Evolutionary conservation across 2,113 vertebrate species (phyloP).

Genomic region (Perca fluviatilis): DNA sequence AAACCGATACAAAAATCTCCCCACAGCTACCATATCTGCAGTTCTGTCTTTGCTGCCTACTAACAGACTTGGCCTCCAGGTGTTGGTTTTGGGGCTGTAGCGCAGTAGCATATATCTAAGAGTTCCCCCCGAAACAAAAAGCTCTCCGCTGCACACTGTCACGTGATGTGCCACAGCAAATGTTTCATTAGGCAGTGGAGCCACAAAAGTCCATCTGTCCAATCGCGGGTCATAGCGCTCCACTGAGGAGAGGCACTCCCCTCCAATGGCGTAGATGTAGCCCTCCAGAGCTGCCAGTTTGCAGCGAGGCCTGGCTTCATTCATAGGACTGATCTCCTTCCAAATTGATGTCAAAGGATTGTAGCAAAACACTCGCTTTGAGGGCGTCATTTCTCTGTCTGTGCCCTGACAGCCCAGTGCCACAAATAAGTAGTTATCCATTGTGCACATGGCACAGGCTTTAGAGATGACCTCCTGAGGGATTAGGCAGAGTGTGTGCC

Average conservation of each 20-base stretch:
- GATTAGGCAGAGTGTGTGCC: constrained; percentile 85
- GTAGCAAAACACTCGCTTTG: constrained; percentile 93
- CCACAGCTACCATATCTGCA: constrained; percentile 84
- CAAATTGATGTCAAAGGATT: constrained; percentile 92
- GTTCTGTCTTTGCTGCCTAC: constrained; percentile 85
- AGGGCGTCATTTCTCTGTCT: constrained; percentile 78
- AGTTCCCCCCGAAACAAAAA: constrained; percentile 92
- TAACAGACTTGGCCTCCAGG: constrained; percentile 84
- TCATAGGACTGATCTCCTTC: constrained; percentile 91
- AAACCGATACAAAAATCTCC: constrained; percentile 91
- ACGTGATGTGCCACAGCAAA: constrained; percentile 93
- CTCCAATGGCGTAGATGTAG: constrained; percentile 92
- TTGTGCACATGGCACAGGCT: constrained; percentile 89
- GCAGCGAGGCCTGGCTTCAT: constrained; percentile 91
- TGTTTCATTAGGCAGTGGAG: constrained; percentile 90
- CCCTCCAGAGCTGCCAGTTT: constrained; percentile 91
- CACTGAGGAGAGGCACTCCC: constrained; percentile 92
- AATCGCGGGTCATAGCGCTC: constrained; percentile 91
- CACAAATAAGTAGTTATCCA: constrained; percentile 97
- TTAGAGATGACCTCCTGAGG: constrained; percentile 88
- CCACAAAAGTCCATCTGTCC: constrained; percentile 90
- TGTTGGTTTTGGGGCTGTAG: constrained; percentile 82
- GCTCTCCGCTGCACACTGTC: constrained; percentile 85
- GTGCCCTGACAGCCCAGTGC: constrained; percentile 88
- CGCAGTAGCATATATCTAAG: constrained; percentile 88